phyloP scores from a whole-genome alignment of 2,113 vertebrate species.

The Pollimyrus isidori region DNA sequence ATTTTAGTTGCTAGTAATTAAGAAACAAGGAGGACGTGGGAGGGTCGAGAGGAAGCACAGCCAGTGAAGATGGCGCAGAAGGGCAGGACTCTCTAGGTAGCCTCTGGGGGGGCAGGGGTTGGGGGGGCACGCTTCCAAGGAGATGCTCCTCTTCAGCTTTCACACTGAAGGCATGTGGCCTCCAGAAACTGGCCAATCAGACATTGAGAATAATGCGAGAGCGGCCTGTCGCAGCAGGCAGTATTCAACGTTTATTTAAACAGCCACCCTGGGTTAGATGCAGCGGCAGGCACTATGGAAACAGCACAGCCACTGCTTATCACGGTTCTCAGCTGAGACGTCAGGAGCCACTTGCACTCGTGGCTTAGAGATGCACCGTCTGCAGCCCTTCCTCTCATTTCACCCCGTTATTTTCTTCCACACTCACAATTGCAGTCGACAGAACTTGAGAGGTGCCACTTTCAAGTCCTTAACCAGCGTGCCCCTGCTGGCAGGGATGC shows the following conservation, averaged over 20 bases:
- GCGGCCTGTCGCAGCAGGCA: not conserved
- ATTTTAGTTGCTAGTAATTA: conserved; percentile 62
- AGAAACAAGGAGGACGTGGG: conserved; percentile 55
- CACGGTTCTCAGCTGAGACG: not conserved
- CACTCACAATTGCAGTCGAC: not conserved
- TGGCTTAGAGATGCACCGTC: not conserved
- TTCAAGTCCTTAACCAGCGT: not conserved
- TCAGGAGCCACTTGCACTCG: not conserved
- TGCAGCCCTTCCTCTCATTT: not conserved
- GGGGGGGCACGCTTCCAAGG: not conserved
- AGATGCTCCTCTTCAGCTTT: not conserved
- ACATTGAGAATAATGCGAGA: not conserved
- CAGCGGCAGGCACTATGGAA: not conserved
- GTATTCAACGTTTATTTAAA: not conserved
- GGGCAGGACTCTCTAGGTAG: conserved; percentile 50
- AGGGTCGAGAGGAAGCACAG: conserved; percentile 35
- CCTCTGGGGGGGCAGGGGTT: conserved; percentile 29
- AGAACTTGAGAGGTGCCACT: not conserved
- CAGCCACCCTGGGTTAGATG: not conserved
- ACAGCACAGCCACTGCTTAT: not conserved
- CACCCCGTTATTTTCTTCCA: not conserved
- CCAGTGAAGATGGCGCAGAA: conserved; percentile 50
- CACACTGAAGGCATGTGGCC: not conserved
- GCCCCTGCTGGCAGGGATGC: not conserved
- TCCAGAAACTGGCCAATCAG: not conserved